A percentile compares a stretch with the other conserved stretches of the same genome.
phyloP scores from a whole-genome alignment of 2,888 invertebrate species.

The Parochlus steinenii region DNA sequence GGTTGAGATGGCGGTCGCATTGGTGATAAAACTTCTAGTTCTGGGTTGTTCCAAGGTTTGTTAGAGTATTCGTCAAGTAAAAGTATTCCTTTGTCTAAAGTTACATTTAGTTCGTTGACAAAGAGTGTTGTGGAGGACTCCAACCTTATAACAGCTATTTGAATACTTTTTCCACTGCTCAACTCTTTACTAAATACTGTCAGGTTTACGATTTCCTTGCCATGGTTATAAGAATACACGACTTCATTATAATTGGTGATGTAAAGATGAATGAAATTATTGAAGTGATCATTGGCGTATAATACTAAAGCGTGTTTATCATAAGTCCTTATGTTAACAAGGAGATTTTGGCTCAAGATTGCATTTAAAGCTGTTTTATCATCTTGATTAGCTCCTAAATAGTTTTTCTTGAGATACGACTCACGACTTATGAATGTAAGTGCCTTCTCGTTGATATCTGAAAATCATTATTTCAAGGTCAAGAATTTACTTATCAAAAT shows the following conservation, averaged over 20 bases:
- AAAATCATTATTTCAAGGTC: slow-evolving; percentile 17
- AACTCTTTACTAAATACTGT: slow-evolving; percentile 57
- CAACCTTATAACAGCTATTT: slow-evolving; percentile 67
- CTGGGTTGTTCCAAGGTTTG: slow-evolving; percentile 74
- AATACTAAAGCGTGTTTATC: slow-evolving; percentile 64
- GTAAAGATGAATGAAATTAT: slow-evolving; percentile 83
- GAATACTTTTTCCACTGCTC: slow-evolving; percentile 68
- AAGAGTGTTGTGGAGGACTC: slow-evolving; percentile 58
- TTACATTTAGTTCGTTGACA: slow-evolving; percentile 61
- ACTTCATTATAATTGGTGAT: slow-evolving; percentile 64
- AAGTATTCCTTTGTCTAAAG: slow-evolving; percentile 48
- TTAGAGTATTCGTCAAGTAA: slow-evolving; percentile 63
- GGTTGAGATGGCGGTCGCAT: slow-evolving; percentile 80
- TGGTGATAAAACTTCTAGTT: slow-evolving; percentile 73
- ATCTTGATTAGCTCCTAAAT: slow-evolving; percentile 42
- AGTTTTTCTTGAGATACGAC: slow-evolving; percentile 66
- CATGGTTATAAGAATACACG: slow-evolving; percentile 70
- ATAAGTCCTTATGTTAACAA: slow-evolving; percentile 82
- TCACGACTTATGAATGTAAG: slow-evolving; percentile 71
- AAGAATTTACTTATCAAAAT: slow-evolving; percentile 4
- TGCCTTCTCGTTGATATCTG: slow-evolving; percentile 82
- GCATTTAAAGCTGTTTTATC: slow-evolving; percentile 43
- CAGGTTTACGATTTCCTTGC: slow-evolving; percentile 61
- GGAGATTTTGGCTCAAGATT: slow-evolving; percentile 61
- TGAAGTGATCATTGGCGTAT: slow-evolving; percentile 83